Base-by-base conservation (phyloP, 2,113 vertebrate species). In the Anseranas semipalmata region DNA sequence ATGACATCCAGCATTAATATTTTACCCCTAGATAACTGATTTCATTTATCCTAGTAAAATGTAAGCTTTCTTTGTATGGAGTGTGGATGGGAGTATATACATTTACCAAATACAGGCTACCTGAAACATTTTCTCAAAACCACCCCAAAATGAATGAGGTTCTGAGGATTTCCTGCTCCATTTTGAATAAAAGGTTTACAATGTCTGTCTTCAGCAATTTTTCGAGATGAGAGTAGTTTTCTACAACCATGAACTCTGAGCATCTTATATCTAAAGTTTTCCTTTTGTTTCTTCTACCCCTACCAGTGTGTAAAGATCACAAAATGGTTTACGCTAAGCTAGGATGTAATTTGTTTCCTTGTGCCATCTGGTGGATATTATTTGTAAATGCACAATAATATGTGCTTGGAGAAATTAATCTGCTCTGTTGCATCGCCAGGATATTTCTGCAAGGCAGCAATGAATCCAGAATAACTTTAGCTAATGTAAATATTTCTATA, bases 361-460 rank as follows among this genome's bases (percentile, higher is more conserved):
- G 11, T 97, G 97, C 98, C 98, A 98, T 90, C 98, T 98, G 95
- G 96, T 97, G 98, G 97, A 88, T 6, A 21, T 74, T 73, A 32
- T 89, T 77, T 94, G 96, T 75, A 97, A 97, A 86, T 83, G 86
- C 59, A 1, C 32, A 74, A 8, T 11, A 37, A 3, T 11, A 28
- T 71, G 60, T 15, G 5, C 3, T 32, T 6, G 7, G 56, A 73
- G 17, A 19, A 7, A 11, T 83, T 84, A 4, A 27, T 50, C n/a
- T 32, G 1, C 12, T 25, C 72, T 0, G 4, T 9, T 52, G 27
- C 2, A 0, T 8, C 3, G 3, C 8, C 50, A 33, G 12, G 22
- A 25, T 27, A n/a, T 56, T 10, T 10, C 5, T 20, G 3, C 12
- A 68, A 78, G n/a, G 25, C 5, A 39, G 3, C 35, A 66, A 46